These are phyloP conservation scores for Alligator mississippiensis DNA, from an alignment of 2,113 vertebrate genomes.

Conservation along the genomic window DNA sequence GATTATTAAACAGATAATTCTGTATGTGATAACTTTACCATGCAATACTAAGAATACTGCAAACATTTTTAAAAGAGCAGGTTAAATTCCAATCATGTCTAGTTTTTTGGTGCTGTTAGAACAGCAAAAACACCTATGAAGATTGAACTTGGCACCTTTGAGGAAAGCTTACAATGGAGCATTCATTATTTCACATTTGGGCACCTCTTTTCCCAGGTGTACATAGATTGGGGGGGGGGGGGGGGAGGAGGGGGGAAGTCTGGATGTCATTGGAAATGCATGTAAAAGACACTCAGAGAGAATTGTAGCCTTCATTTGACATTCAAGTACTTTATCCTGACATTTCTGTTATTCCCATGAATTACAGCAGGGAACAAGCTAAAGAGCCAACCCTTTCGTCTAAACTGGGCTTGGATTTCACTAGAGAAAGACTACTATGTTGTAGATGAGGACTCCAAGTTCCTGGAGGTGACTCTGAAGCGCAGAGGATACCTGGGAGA, in stretches of 20 bases:
- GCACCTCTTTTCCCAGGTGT: neutral
- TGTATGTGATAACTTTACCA: neutral
- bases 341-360: neutral
- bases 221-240: neutral
- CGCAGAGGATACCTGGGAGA: conserved; percentile 84
- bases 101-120: neutral
- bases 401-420: conserved; percentile 91
- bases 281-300: neutral
- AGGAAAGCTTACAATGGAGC: neutral
- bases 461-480: conserved; percentile 85
- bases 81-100: neutral
- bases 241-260: neutral
- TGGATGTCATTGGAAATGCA: neutral
- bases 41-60: neutral
- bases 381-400: conserved; percentile 81
- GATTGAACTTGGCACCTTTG: too few relatives aligned
- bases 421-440: conserved; percentile 85
- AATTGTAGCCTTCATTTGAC: neutral
- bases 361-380: conserved; percentile 83
- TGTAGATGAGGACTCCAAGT: conserved; percentile 84
- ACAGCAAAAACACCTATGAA: too few relatives aligned
- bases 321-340: neutral
- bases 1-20: neutral
- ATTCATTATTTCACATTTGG: neutral
- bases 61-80: neutral